These are phyloP conservation scores for Cylindroiulus punctatus DNA, from an alignment of 2,888 invertebrate species.

Conservation along the genomic window DNA sequence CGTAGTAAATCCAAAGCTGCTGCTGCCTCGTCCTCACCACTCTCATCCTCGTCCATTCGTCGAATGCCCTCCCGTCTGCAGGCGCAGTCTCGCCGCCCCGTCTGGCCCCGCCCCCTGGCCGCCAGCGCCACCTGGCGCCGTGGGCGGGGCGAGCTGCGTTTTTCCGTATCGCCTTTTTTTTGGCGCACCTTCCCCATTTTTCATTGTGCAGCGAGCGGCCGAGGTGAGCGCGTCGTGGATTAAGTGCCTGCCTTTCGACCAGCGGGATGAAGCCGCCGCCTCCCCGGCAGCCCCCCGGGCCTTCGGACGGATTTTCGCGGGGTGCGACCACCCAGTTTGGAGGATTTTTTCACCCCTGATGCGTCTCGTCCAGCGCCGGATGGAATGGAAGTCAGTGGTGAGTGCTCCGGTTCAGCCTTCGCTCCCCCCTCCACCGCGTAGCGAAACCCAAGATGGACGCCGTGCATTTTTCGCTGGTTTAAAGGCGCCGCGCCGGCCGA, in stretches of 20 bases:
- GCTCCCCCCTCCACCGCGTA: too few species aligned
- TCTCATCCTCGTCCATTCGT: too few species aligned
- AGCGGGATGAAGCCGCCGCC: not conserved
- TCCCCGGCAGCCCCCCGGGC: not conserved
- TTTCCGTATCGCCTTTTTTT: not conserved
- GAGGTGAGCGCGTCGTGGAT: not conserved
- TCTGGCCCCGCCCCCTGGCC: not conserved
- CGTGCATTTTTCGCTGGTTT: too few species aligned
- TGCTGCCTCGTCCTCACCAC: too few species aligned
- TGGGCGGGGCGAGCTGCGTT: not conserved
- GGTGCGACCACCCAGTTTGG: not conserved
- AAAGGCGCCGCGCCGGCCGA: too few species aligned
- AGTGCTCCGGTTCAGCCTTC: not conserved
- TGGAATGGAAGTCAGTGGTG: slow-evolving; percentile 32
- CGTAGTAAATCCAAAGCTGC: too few species aligned
- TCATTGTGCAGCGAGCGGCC: not conserved
- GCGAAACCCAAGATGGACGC: too few species aligned
- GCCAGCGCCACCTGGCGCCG: not conserved
- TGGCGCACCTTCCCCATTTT: not conserved
- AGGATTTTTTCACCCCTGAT: not conserved
- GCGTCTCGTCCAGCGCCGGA: not conserved
- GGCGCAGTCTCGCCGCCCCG: too few species aligned
- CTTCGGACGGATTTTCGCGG: not conserved
- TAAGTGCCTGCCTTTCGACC: not conserved
- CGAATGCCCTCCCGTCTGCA: too few species aligned